Evolutionary conservation across 2,797 vertebrate species (phyloP).

Genomic region (Sternarchorhynchus goeldii): DNA sequence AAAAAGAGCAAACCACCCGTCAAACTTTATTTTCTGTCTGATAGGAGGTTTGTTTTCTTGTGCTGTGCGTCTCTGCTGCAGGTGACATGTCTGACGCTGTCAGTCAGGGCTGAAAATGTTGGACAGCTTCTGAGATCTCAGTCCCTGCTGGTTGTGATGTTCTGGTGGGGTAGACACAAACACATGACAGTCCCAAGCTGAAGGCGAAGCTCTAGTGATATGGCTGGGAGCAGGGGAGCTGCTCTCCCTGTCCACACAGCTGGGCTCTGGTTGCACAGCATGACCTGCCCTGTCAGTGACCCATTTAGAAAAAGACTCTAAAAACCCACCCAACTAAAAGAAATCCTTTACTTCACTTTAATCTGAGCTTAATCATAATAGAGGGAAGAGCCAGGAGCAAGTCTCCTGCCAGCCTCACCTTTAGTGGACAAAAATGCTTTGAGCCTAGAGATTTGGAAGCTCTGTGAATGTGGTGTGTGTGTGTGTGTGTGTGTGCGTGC

Average conservation of each 20-base stretch:
- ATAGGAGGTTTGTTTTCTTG: slow-evolving; percentile 9
- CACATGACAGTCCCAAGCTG: slow-evolving; percentile 18
- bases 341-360: slow-evolving; percentile 15
- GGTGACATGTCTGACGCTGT: background rate
- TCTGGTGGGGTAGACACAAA: background rate
- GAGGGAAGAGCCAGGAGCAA: background rate
- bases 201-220: background rate
- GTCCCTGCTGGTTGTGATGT: slow-evolving; percentile 9
- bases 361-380: slow-evolving; percentile 14
- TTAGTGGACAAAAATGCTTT: too few species aligned
- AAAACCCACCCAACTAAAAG: background rate
- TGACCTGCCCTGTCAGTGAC: background rate
- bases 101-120: background rate
- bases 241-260: background rate
- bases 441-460: background rate
- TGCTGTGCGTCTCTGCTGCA: background rate
- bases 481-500: too few species aligned
- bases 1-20: background rate
- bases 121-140: background rate
- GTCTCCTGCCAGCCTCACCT: too few species aligned
- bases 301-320: background rate
- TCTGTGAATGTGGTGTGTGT: background rate
- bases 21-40: background rate
- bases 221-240: background rate
- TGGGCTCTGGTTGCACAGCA: too few species aligned